Conservation (phyloP, 2,888 invertebrate genomes). For the Sinhomidia bicolor region DNA sequence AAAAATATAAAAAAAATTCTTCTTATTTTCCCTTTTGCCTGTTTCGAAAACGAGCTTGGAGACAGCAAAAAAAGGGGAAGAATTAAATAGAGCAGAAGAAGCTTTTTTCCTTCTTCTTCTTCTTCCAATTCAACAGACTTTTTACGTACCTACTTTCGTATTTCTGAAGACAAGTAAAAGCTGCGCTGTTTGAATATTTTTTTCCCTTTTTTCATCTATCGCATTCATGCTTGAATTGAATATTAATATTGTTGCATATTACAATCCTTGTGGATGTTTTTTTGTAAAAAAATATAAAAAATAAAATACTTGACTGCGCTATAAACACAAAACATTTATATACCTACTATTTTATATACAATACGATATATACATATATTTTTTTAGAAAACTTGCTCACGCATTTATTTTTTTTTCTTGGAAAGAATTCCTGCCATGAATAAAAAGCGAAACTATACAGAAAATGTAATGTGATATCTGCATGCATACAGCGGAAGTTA, state of each 20-base stretch:
- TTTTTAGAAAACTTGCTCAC: constrained; percentile 23
- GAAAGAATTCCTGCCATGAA: constrained; percentile 11
- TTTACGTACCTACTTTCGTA: neutral
- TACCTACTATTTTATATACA: neutral
- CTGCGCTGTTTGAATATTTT: constrained; percentile 16
- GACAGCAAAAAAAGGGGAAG: constrained; percentile 36
- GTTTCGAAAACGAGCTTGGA: neutral
- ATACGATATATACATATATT: too few species aligned
- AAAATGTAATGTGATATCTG: constrained; percentile 21
- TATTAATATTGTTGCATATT: constrained; percentile 55
- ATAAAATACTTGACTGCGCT: too few species aligned
- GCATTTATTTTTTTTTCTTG: neutral
- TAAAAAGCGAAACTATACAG: neutral
- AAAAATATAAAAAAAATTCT: neutral
- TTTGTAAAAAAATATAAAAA: too few species aligned
- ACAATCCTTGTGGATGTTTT: neutral
- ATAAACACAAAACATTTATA: neutral
- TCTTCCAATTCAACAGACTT: constrained; percentile 53
- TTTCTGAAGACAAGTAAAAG: constrained; percentile 24
- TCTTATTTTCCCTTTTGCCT: neutral
- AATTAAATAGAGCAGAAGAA: constrained; percentile 63
- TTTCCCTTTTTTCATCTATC: constrained; percentile 53
- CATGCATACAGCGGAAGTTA: neutral
- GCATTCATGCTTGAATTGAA: constrained; percentile 60
- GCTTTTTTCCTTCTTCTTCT: too few species aligned